Conservation (phyloP, 2,888 invertebrate genomes). For the Cosmia trapezina region DNA sequence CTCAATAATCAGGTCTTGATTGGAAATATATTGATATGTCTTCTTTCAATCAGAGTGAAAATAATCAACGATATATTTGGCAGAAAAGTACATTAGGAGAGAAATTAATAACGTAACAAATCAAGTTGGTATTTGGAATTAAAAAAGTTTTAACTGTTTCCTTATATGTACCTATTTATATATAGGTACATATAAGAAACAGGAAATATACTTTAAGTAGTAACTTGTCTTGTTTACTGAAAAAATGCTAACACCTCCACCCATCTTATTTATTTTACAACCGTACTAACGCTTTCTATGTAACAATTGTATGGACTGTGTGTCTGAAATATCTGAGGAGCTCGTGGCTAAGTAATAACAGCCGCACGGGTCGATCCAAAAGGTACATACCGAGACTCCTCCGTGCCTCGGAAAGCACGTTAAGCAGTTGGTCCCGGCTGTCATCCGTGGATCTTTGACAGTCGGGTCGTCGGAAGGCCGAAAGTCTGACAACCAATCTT, state of each 20-base stretch:
- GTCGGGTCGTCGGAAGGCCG: too few species aligned
- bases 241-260: neutral
- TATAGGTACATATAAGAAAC: neutral
- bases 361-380: too few species aligned
- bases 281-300: neutral
- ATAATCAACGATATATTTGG: conserved; percentile 22
- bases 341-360: too few species aligned
- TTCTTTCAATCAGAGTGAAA: conserved; percentile 39
- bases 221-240: too few species aligned
- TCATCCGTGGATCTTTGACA: too few species aligned
- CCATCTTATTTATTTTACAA: neutral
- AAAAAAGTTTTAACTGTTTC: neutral
- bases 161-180: too few species aligned
- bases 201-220: neutral
- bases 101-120: conserved; percentile 10
- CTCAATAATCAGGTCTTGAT: conserved; percentile 32
- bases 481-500: too few species aligned
- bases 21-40: conserved; percentile 42
- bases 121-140: neutral
- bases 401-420: too few species aligned
- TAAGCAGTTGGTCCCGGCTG: too few species aligned
- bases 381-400: too few species aligned
- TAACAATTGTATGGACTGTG: neutral
- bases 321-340: too few species aligned
- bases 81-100: conserved; percentile 12